A percentile compares a stretch with the other conserved stretches of the same genome.
These are phyloP conservation scores for Thamnophis elegans DNA, from an alignment of 2,797 vertebrate species.

Conservation along the genomic window DNA sequence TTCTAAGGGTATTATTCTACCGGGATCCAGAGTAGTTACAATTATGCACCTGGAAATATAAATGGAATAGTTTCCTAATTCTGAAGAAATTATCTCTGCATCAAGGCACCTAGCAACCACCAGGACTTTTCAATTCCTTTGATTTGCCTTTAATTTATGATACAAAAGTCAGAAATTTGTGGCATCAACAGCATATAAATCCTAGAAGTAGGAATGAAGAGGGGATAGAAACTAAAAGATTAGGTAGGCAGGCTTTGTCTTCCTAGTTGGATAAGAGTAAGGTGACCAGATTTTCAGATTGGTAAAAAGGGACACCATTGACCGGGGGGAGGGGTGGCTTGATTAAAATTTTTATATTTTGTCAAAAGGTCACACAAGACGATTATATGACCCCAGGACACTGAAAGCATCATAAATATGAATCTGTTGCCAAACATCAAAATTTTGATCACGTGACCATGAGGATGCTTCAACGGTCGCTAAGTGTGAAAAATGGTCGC, in stretches of 20 bases:
- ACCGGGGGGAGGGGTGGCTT: too few species aligned
- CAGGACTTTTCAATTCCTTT: background rate
- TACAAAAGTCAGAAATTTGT: background rate
- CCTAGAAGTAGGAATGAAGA: background rate
- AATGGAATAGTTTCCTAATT: background rate
- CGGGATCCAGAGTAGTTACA: background rate
- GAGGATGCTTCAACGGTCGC: too few species aligned
- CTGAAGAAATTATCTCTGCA: background rate
- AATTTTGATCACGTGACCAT: too few species aligned
- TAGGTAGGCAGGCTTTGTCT: background rate
- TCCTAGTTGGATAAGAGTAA: background rate
- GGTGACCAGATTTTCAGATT: too few species aligned
- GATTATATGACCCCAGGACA: too few species aligned
- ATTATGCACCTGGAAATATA: background rate
- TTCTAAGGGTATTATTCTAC: background rate
- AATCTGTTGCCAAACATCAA: too few species aligned
- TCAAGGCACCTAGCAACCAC: background rate
- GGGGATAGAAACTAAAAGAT: background rate
- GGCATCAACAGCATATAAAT: background rate
- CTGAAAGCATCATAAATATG: too few species aligned
- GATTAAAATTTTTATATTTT: too few species aligned
- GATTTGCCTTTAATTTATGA: background rate
- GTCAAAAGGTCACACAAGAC: too few species aligned
- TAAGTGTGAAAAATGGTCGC: too few species aligned
- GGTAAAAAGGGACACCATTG: too few species aligned